These are phyloP conservation scores for Monomorium pharaonis DNA, from an alignment of 1,140 invertebrate species.

Conservation along the genomic window DNA sequence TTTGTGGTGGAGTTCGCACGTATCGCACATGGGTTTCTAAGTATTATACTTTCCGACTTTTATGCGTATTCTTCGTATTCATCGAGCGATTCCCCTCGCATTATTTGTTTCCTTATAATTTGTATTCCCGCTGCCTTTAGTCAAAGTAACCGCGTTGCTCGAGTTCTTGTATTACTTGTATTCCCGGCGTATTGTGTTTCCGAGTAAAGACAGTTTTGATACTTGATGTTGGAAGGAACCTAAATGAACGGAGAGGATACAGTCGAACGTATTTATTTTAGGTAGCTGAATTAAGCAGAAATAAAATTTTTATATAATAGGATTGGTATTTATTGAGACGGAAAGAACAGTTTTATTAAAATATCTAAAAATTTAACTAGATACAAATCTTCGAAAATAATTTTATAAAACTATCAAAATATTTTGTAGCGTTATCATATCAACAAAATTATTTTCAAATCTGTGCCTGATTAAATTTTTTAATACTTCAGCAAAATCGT, in stretches of 20 bases:
- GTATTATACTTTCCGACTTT: background rate
- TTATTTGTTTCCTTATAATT: constrained; percentile 45
- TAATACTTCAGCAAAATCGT: too few relatives aligned
- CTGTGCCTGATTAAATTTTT: too few relatives aligned
- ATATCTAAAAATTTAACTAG: too few relatives aligned
- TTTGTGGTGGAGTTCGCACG: too few relatives aligned
- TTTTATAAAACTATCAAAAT: too few relatives aligned
- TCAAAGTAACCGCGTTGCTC: background rate
- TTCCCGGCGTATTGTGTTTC: background rate
- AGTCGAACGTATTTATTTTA: background rate
- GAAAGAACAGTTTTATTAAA: too few relatives aligned
- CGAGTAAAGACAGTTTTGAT: background rate
- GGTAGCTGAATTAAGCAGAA: background rate
- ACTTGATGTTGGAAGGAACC: background rate
- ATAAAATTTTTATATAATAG: background rate
- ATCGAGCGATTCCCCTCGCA: background rate
- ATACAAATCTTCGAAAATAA: too few relatives aligned
- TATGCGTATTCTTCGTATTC: constrained; percentile 29
- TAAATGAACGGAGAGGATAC: background rate
- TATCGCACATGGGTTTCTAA: constrained; percentile 7
- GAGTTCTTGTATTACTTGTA: constrained; percentile 32
- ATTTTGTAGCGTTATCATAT: too few relatives aligned
- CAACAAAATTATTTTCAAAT: too few relatives aligned
- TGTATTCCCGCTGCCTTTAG: constrained; percentile 9
- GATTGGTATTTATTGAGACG: background rate